Base-by-base conservation (phyloP, 2,888 invertebrate species). In the Cataglyphis albicans region DNA sequence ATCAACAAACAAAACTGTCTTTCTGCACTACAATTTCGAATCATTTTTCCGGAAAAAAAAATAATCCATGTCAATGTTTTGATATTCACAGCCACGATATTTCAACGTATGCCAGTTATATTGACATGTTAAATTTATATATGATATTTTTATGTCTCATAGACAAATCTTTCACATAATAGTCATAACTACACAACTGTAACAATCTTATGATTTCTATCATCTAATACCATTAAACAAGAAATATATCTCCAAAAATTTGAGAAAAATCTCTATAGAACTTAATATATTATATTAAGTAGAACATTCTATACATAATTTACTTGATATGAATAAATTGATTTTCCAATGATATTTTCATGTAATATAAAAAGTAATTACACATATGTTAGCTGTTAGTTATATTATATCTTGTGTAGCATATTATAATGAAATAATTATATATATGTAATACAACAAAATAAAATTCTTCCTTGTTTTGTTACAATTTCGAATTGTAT, bases 51-150 rank as follows among this genome's bases (percentile, higher is more conserved):
- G 7, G 15, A 18, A 2, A 52, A 52, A 84, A 88, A 83, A 65
- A 65, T 44, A 82, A 68, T 64, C 6, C 32, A 64, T 21, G n/a
- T 70, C 86, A 89, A 86, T 86, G 80, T 83, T 70, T 87, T 82
- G 87, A 89, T 91, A 90, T 89, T 92, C 93, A 93, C 92, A 93
- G 92, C 92, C 93, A 88, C 89, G 83, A 86, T 86, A 87, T 82
- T 74, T 81, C 75, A 84, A 75, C 48, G 59, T 86, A 82, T 68
- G 72, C 75, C 72, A 84, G 83, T 63, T 84, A 85, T 78, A 82
- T 81, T 44, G 68, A 80, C 44, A 61, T 78, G 32, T 41, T 57
- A 44, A 18, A 15, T 80, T 55, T 75, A 83, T 48, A 15, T 48
- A 6, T 59, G 15, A 52, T 41, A 63, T 6, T 70, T 59, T n/a